Base-by-base conservation (phyloP, 2,797 vertebrate genomes). In the Carduelis carduelis region DNA sequence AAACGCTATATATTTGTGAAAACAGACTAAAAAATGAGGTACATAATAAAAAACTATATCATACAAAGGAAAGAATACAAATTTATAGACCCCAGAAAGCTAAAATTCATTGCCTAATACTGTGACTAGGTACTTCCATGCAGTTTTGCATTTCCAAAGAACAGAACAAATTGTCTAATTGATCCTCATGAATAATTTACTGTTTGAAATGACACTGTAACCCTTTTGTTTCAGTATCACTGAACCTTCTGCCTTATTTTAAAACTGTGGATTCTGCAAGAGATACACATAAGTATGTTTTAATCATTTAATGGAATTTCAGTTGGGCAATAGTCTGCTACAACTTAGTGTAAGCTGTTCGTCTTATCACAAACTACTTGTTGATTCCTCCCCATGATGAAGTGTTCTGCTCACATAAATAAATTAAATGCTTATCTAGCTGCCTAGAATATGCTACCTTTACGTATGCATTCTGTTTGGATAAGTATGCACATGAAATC, bases 121-220 rank as follows among this genome's bases (percentile, higher is more conserved):
- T 68, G 61, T 44, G 61, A 63, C 63, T 90, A 61, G 50, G 32
- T 76, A 71, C 59, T 90, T 86, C 28, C 23, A 65, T 14, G 61
- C 37, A 70, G 88, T 61, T 68, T 89, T 44, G 7, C 59, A 71
- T 95, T 91, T 93, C 65, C 71, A 76, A 91, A 91, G 93, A 89
- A 84, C 53, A 66, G 83, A 63, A 91, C 77, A 96, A 95, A 95
- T 65, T 56, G 70, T 65, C 87, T 96, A 96, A 96, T 88, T 93
- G 95, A 93, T 90, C 71, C 66, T 55, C 81, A 95, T 95, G 60
- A 91, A 96, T 95, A 96, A 97, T 96, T 93, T 85, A 96, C 78
- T 46, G 56, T 41, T 64, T 59, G 47, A 82, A 92, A 92, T 77
- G 57, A 95, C 94, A 96, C 70, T 64, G 26, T 47, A 93, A 80